Percentiles rank a stretch among this genome's conserved stretches.
phyloP scores from a whole-genome alignment of 2,113 vertebrate genomes.

The Rhegmatorhina hoffmannsi region DNA sequence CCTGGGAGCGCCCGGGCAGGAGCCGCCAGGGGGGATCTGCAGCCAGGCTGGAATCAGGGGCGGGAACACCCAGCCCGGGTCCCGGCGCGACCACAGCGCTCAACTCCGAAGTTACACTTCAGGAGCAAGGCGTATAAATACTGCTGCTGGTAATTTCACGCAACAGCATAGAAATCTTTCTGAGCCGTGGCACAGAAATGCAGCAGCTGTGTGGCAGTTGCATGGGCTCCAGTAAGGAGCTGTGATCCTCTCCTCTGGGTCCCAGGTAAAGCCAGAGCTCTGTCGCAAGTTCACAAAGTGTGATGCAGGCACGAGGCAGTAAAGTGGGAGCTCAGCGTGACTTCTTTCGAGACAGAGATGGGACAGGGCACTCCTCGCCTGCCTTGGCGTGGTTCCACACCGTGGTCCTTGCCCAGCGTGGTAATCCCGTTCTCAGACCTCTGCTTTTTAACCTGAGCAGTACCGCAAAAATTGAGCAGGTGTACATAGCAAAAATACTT shows the following conservation, averaged over 20 bases:
- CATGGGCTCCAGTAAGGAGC: background rate
- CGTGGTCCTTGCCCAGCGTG: accelerated
- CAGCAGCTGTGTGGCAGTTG: background rate
- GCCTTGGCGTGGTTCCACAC: accelerated
- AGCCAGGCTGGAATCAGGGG: no score
- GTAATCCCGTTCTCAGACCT: accelerated
- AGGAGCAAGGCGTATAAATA: background rate
- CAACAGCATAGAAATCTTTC: background rate
- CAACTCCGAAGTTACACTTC: background rate
- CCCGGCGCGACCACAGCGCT: background rate
- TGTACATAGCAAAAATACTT: background rate
- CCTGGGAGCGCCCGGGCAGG: no score
- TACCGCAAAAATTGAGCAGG: background rate
- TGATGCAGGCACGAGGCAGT: background rate
- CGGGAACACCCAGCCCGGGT: accelerated
- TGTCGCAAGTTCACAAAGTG: background rate
- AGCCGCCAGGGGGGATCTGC: accelerated
- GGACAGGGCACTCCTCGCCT: no score
- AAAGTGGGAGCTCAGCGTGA: background rate
- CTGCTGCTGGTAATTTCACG: background rate
- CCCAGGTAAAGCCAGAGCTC: background rate
- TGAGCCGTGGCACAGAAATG: background rate
- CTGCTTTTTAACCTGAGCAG: background rate
- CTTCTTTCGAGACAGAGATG: no score
- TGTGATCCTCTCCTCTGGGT: background rate